Base-by-base conservation (phyloP, 2,113 vertebrate genomes). In the Microcebus jonahi region DNA sequence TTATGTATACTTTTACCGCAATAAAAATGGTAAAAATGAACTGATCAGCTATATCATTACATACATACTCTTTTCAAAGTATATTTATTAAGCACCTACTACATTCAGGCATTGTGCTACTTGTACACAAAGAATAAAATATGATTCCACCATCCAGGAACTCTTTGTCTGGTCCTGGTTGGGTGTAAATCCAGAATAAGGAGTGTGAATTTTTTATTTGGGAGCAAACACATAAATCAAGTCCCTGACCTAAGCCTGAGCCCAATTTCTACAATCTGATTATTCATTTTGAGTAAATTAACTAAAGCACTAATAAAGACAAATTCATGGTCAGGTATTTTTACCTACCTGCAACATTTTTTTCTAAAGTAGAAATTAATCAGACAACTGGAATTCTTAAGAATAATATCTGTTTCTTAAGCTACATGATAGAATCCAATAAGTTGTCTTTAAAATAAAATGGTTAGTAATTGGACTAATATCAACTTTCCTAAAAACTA, bases 241-340 rank as follows among this genome's bases (percentile, higher is more conserved):
- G 42, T 36, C n/a, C 6, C 55, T 25, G 17, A 70, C 71, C 21
- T 75, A 63, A 80, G 34, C 27, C 31, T 14, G 53, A 95, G 31
- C 7, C 25, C 3, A 3, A 13, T 8, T 67, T 87, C 75, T 53
- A 4, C 13, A 45, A 25, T 31, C 25, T 42, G 34, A 71, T 73
- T 86, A 83, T 50, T 85, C 55, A 7, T 95, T 88, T 91, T 36
- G 8, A 68, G 25, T 23, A 88, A 94, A 79, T 86, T 53, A 79
- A 80, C 65, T n/a, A 50, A 88, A 79, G 39, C 18, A n/a, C 21
- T 84, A 85, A 65, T 42, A 59, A 94, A 94, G 27, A 10, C 5
- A 45, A 57, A 50, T 45, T 79, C 31, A 11, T 8, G 25, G 36
- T 34, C 15, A 34, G 6, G 25, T 25, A 25, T 36, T 76, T 95